Conservation (phyloP, 2,888 invertebrate species). For the Sphecodes monilicornis region DNA sequence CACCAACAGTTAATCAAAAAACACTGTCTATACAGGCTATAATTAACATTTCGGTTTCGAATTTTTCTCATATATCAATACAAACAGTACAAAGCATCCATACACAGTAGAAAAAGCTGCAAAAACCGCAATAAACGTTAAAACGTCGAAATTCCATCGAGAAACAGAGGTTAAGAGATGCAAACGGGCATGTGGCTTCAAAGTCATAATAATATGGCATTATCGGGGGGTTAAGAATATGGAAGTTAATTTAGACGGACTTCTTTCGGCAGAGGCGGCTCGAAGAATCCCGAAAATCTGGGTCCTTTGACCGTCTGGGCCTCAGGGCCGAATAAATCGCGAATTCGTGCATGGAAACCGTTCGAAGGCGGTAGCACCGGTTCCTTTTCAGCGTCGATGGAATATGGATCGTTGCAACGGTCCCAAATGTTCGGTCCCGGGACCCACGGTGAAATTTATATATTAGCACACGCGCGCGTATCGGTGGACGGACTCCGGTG, state of each 20-base stretch:
- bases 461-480: constrained; percentile 14
- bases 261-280: neutral
- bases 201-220: neutral
- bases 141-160: too few relatives aligned
- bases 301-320: neutral
- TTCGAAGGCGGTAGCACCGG: neutral
- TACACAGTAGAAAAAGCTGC: neutral
- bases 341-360: constrained; percentile 1
- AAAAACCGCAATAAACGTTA: too few relatives aligned
- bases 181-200: too few relatives aligned
- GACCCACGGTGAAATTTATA: neutral
- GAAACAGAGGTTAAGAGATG: too few relatives aligned
- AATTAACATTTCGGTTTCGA: too few relatives aligned
- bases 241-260: neutral
- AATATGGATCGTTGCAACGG: constrained; percentile 6
- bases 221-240: neutral
- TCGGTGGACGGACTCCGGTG: constrained; percentile 18
- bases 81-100: neutral
- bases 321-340: neutral
- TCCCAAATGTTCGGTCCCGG: neutral
- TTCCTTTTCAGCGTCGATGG: constrained; percentile 8
- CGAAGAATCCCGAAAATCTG: constrained; percentile 1
- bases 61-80: too few relatives aligned
- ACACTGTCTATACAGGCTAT: too few relatives aligned
- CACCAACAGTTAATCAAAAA: too few relatives aligned